These are phyloP conservation scores for Gavialis gangeticus DNA, from an alignment of 2,113 vertebrate species.

Conservation along the genomic window DNA sequence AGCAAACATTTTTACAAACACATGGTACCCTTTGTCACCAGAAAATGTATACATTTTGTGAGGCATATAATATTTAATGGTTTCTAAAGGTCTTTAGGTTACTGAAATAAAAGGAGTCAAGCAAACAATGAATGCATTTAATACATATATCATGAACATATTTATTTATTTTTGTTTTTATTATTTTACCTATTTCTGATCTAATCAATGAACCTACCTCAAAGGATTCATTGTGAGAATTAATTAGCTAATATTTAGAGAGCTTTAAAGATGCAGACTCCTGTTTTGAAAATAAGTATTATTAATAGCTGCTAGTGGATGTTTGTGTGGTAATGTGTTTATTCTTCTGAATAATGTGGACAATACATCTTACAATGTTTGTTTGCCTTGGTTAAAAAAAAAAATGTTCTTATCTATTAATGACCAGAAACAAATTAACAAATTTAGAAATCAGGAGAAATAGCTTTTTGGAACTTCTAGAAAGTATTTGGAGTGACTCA, in stretches of 20 bases:
- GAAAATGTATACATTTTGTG: background rate
- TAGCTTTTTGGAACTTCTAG: background rate
- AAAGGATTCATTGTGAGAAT: background rate
- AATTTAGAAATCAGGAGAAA: background rate
- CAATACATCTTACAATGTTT: background rate
- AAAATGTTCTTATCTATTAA: background rate
- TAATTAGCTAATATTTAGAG: background rate
- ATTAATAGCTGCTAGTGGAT: background rate
- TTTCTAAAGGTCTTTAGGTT: background rate
- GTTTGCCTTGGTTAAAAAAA: background rate
- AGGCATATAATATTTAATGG: background rate
- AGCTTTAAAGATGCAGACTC: background rate
- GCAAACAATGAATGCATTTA: background rate
- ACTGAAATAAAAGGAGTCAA: background rate
- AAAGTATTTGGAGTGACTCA: background rate
- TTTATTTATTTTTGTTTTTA: background rate
- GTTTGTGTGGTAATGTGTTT: background rate
- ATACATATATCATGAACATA: background rate
- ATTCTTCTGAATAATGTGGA: too few species aligned
- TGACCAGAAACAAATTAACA: background rate
- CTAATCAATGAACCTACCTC: too few species aligned
- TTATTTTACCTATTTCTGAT: background rate
- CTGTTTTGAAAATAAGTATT: background rate
- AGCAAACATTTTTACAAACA: background rate
- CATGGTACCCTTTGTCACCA: background rate